Conservation (phyloP, 2,797 vertebrate genomes). For the Moxostoma hubbsi region DNA sequence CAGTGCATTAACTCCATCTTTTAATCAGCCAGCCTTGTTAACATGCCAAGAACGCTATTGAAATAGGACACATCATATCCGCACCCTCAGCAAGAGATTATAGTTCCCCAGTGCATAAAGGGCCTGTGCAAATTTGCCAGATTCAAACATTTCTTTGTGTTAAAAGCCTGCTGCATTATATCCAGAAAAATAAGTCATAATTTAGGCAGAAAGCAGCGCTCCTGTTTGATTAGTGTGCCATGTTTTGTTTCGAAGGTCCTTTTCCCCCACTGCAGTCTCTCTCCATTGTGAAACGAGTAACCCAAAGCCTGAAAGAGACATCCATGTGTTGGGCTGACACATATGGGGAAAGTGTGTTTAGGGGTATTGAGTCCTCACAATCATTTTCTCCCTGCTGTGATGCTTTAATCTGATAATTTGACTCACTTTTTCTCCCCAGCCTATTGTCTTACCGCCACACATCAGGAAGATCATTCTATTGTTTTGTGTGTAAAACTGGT, state of each 20-base stretch:
- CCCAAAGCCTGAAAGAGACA: slow-evolving; percentile 51
- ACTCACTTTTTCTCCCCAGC: slow-evolving; percentile 57
- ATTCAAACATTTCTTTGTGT: slow-evolving; percentile 74
- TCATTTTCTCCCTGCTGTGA: slow-evolving; percentile 53
- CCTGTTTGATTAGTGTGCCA: slow-evolving; percentile 66
- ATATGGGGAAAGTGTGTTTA: slow-evolving; percentile 51
- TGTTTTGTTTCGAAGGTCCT: slow-evolving; percentile 69
- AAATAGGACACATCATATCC: slow-evolving; percentile 71
- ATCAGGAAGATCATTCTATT: slow-evolving; percentile 57
- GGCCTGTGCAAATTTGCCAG: slow-evolving; percentile 65
- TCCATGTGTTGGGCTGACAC: slow-evolving; percentile 54
- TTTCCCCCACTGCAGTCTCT: slow-evolving; percentile 54
- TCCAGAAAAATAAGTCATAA: slow-evolving; percentile 74
- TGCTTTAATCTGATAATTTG: slow-evolving; percentile 66
- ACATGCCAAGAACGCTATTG: slow-evolving; percentile 60
- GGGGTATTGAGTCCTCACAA: slow-evolving; percentile 51
- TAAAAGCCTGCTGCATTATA: slow-evolving; percentile 72
- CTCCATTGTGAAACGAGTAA: slow-evolving; percentile 73
- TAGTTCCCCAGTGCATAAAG: slow-evolving; percentile 63
- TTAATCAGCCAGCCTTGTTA: slow-evolving; percentile 72
- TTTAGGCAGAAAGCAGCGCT: slow-evolving; percentile 61
- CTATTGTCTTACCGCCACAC: slow-evolving; percentile 57
- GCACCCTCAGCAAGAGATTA: slow-evolving; percentile 62
- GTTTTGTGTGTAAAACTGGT: slow-evolving; percentile 15
- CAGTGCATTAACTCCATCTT: slow-evolving; percentile 61